Evolutionary conservation across 2,797 vertebrate genomes (phyloP), one percentile per base, ranked within the genome.

Genomic region (Sciurus vulgaris): DNA sequence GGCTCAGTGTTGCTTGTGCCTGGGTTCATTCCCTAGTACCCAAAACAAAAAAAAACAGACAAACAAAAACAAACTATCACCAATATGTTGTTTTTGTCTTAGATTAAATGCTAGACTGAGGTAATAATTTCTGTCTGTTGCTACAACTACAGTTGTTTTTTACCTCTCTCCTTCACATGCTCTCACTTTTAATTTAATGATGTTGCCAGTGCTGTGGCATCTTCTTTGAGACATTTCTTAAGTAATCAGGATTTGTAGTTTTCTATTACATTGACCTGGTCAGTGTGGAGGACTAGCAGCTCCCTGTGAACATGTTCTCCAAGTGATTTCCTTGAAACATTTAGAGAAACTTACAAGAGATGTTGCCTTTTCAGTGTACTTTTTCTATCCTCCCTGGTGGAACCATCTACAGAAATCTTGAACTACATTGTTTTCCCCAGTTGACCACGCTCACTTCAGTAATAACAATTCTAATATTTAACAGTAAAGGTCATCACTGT

Each of bases 101-200:
- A 78, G 38, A 78, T 73, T 87, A 87, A 72, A 77, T 94, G 35
- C 20, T 59, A 17, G n/a, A 18, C 26, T 56, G 65, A 90, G 88
- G 15, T 70, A 70, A 61, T 81, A 51, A 54, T 94, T 22, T 59
- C 26, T 87, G 7, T 24, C 56, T 8, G 56, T 17, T 79, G 67
- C 14, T 81, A 24, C 26, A 63, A 73, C 15, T 84, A 51, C 26
- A 82, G n/a, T 2, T 79, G 65, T 51, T 93, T 44, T 44, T 86
- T 59, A 67, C 26, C 61, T 82, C 9, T 1, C 56, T 67, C 47
- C 41, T 28, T 82, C n/a, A 63, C 33, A 87, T n/a, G 88, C 74
- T 79, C 56, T 93, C 12, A 51, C 12, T 85, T 93, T 83, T 93
- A 85, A 59, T 91, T 93, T 59, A 72, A n/a, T 83, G 10, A 67